Percentiles rank a stretch among this genome's conserved stretches.
These are phyloP conservation scores for Nesidiocoris tenuis DNA, from an alignment of 2,888 invertebrate species.

Conservation along the genomic window DNA sequence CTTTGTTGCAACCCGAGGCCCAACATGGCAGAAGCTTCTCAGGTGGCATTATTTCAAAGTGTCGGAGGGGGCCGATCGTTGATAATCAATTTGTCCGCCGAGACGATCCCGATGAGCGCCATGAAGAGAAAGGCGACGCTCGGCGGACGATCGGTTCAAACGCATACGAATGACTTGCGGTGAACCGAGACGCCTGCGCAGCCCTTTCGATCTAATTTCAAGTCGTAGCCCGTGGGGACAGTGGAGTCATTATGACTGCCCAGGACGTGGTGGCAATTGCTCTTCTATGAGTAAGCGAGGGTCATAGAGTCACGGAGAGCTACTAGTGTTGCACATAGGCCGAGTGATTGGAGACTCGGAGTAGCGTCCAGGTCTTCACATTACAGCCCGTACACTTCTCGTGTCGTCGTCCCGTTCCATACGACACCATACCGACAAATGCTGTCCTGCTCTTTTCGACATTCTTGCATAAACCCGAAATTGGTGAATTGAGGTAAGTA, in stretches of 20 bases:
- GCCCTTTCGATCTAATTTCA: conserved; percentile 28
- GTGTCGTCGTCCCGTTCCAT: not conserved
- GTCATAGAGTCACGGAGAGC: not conserved
- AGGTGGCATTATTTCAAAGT: not conserved
- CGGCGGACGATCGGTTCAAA: not conserved
- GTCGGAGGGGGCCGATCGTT: not conserved
- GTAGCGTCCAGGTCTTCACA: not conserved
- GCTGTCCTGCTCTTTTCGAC: too few species aligned
- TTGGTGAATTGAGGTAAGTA: too few species aligned
- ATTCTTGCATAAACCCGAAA: too few species aligned
- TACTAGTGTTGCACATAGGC: not conserved
- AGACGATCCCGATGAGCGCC: not conserved
- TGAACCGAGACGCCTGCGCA: conserved; percentile 4
- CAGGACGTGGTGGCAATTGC: not conserved
- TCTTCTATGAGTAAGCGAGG: not conserved
- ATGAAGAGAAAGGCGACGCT: not conserved
- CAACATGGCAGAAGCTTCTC: not conserved
- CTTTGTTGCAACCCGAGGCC: not conserved
- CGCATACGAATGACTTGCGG: conserved; percentile 20
- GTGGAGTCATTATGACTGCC: not conserved
- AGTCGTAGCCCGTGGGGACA: not conserved
- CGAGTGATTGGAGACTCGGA: not conserved
- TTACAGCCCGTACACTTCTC: not conserved
- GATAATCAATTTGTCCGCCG: not conserved
- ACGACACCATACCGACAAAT: too few species aligned